Evolutionary conservation across 53 echinoderm and acorn worm genomes (phyloP).

Genomic region (Henricia sp.): DNA sequence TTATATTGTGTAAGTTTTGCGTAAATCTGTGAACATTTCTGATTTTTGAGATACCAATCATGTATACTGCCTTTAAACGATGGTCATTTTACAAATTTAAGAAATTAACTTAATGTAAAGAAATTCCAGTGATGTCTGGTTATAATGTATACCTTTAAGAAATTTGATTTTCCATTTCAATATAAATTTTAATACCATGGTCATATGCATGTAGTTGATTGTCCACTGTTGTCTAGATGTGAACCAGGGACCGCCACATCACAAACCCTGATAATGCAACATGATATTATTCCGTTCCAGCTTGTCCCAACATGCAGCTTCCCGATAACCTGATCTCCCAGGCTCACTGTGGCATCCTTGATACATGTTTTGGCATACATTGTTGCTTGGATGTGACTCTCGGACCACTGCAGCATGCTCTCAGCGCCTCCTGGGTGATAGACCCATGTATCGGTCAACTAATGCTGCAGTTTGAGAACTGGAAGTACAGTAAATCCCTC

Average conservation of each 20-base stretch:
- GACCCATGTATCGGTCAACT: slow-evolving; percentile 57
- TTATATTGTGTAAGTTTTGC: too few species aligned
- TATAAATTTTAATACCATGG: too few species aligned
- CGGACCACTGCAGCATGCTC: slow-evolving; percentile 15
- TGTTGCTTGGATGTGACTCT: slow-evolving; percentile 22
- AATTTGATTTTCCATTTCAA: too few species aligned
- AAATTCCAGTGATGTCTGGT: too few species aligned
- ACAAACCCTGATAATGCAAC: not conserved
- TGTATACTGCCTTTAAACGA: too few species aligned
- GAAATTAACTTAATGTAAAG: too few species aligned
- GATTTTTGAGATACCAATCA: too few species aligned
- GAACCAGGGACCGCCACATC: not conserved
- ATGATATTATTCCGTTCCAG: slow-evolving; percentile 1
- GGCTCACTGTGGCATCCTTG: not conserved
- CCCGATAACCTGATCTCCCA: not conserved
- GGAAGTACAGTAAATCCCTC: slow-evolving; percentile 51
- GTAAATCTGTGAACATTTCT: too few species aligned
- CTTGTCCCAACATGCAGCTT: slow-evolving; percentile 43
- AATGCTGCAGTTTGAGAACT: slow-evolving; percentile 45
- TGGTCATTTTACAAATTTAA: too few species aligned
- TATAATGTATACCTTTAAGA: too few species aligned
- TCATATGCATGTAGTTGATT: too few species aligned
- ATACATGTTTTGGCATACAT: slow-evolving; percentile 10
- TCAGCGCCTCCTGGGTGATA: slow-evolving; percentile 29
- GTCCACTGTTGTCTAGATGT: too few species aligned